These are phyloP conservation scores for Lophius americanus DNA, from an alignment of 2,797 vertebrate genomes.

Conservation along the genomic window DNA sequence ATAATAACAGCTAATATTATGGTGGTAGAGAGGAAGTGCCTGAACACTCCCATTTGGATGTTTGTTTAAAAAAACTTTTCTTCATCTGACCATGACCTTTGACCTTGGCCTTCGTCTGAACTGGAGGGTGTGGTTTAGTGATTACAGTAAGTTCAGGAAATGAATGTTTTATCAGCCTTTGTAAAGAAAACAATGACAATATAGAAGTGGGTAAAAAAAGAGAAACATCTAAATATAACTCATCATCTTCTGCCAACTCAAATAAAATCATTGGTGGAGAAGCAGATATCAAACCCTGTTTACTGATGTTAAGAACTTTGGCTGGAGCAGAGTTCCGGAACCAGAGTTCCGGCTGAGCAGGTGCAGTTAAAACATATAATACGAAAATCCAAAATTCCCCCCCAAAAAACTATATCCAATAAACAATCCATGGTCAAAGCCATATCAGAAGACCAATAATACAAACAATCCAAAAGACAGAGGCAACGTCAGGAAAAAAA, in stretches of 20 bases:
- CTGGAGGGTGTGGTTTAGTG: conserved; percentile 65
- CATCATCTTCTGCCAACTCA: conserved; percentile 62
- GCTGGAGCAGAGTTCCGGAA: too few relatives aligned
- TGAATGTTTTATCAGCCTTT: conserved; percentile 78
- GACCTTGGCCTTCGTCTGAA: conserved; percentile 47
- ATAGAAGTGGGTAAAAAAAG: conserved; percentile 50
- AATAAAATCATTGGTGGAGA: conserved; percentile 55
- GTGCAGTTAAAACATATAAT: too few relatives aligned
- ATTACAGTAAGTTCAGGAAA: conserved; percentile 74
- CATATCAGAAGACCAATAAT: too few relatives aligned
- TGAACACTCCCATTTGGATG: conserved; percentile 16
- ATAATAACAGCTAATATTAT: conserved; percentile 28
- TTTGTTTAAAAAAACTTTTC: conserved; percentile 58
- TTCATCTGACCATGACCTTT: conserved; percentile 47
- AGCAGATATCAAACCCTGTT: conserved; percentile 12
- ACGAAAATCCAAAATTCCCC: too few relatives aligned
- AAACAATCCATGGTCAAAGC: too few relatives aligned
- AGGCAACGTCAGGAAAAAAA: too few relatives aligned
- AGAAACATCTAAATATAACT: conserved; percentile 74
- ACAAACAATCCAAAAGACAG: too few relatives aligned
- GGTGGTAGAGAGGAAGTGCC: conserved; percentile 11
- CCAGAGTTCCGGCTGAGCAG: too few relatives aligned
- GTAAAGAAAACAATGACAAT: conserved; percentile 64
- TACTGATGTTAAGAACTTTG: conserved; percentile 2
- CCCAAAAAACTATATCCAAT: too few relatives aligned